Conservation (phyloP, 2,113 vertebrate genomes). For the Neogobius melanostomus region DNA sequence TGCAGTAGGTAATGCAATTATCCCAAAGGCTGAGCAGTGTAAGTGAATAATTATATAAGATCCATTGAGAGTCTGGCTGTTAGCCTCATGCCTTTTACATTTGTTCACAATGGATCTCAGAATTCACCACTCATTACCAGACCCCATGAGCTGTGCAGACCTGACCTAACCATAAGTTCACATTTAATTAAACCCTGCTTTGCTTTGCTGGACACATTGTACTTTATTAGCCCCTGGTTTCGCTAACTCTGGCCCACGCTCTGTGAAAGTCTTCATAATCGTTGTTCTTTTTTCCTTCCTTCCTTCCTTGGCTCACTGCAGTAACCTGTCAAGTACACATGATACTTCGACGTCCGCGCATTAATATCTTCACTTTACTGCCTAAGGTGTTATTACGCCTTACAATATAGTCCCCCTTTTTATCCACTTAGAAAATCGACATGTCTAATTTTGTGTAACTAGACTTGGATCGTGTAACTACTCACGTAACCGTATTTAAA, state of each 20-base stretch:
- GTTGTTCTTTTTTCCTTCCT: too few species aligned
- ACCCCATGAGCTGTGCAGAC: background rate
- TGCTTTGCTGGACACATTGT: background rate
- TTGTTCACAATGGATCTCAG: background rate
- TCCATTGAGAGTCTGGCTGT: background rate
- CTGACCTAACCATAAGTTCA: background rate
- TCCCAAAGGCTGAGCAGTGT: background rate
- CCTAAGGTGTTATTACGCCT: too few species aligned
- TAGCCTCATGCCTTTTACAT: background rate
- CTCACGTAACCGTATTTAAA: too few species aligned
- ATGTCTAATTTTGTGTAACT: too few species aligned
- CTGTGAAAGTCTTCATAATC: too few species aligned
- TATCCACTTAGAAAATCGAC: too few species aligned
- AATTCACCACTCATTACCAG: background rate
- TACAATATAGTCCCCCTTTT: too few species aligned
- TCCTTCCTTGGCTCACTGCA: too few species aligned
- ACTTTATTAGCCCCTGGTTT: background rate
- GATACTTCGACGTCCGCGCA: too few species aligned
- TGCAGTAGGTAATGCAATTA: background rate
- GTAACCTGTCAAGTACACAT: too few species aligned
- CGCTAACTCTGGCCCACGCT: background rate
- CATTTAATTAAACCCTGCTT: background rate
- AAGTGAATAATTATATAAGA: background rate
- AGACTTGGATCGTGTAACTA: too few species aligned
- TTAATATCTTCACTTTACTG: too few species aligned